Conservation (phyloP, 2,797 vertebrate genomes). For the Chlorospingus flavigularis region DNA sequence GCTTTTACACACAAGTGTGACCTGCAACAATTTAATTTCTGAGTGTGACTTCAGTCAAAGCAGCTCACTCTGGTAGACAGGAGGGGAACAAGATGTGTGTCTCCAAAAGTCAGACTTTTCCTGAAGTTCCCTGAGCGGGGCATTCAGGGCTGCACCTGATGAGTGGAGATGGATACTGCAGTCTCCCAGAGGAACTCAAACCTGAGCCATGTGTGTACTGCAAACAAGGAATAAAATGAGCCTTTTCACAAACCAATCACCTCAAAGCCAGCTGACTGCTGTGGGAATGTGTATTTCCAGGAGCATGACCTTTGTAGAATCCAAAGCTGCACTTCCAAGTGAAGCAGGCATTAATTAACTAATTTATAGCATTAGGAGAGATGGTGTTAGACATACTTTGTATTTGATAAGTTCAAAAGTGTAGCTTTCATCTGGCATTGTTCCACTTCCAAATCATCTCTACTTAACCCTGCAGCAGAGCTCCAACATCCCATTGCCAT, state of each 20-base stretch:
- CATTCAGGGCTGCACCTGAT: not conserved
- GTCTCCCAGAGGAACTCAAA: too few relatives aligned
- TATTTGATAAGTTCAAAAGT: not conserved
- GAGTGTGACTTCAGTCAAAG: not conserved
- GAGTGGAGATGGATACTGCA: fast-evolving
- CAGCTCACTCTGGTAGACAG: fast-evolving
- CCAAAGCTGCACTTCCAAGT: not conserved
- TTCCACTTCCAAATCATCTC: not conserved
- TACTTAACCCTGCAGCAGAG: not conserved
- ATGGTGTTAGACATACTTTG: not conserved
- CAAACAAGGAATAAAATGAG: fast-evolving
- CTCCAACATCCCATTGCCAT: not conserved
- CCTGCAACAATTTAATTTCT: not conserved
- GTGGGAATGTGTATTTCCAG: not conserved
- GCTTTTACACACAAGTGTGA: not conserved
- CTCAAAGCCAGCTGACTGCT: not conserved
- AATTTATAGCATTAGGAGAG: not conserved
- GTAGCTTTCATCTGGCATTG: not conserved
- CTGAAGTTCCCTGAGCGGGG: not conserved
- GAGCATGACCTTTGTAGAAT: not conserved
- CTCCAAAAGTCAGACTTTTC: not conserved
- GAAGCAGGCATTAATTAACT: not conserved
- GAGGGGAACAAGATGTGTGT: not conserved
- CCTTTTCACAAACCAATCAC: not conserved
- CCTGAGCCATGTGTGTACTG: fast-evolving